Conservation (phyloP, 2,113 vertebrate species). For the Synodontis membranacea region DNA sequence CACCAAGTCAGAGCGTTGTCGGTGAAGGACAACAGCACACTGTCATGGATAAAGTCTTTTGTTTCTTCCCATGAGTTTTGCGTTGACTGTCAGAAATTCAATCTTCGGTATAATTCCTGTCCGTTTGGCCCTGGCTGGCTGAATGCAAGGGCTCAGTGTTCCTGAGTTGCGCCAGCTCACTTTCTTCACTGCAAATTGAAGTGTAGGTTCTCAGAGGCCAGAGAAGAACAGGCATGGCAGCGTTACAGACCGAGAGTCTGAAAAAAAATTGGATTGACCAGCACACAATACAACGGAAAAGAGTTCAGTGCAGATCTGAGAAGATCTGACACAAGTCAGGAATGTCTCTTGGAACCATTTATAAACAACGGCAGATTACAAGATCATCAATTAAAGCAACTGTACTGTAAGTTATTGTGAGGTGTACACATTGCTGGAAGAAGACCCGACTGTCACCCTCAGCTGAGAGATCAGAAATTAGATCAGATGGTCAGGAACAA, state of each 20-base stretch:
- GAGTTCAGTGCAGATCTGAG: too few species aligned
- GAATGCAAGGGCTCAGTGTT: conserved; percentile 2
- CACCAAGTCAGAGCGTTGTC: conserved; percentile 16
- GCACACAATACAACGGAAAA: too few species aligned
- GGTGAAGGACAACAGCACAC: neutral
- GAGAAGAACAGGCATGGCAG: conserved; percentile 12
- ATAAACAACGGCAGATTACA: too few species aligned
- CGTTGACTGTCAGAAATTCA: conserved; percentile 30
- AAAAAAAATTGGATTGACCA: too few species aligned
- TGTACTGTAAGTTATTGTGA: too few species aligned
- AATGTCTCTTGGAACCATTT: too few species aligned
- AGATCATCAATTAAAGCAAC: too few species aligned
- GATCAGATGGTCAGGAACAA: too few species aligned
- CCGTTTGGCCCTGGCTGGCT: neutral
- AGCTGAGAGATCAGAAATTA: too few species aligned
- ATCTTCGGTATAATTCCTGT: conserved; percentile 12
- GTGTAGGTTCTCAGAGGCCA: conserved; percentile 2
- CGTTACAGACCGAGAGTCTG: neutral
- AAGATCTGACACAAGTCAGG: too few species aligned
- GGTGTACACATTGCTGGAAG: too few species aligned
- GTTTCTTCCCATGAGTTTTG: conserved; percentile 29
- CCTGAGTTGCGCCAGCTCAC: neutral
- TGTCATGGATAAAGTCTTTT: conserved; percentile 6
- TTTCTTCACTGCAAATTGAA: conserved; percentile 23
- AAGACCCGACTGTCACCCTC: too few species aligned